Base-by-base conservation (phyloP, 2,888 invertebrate species). In the Torymus auratus region DNA sequence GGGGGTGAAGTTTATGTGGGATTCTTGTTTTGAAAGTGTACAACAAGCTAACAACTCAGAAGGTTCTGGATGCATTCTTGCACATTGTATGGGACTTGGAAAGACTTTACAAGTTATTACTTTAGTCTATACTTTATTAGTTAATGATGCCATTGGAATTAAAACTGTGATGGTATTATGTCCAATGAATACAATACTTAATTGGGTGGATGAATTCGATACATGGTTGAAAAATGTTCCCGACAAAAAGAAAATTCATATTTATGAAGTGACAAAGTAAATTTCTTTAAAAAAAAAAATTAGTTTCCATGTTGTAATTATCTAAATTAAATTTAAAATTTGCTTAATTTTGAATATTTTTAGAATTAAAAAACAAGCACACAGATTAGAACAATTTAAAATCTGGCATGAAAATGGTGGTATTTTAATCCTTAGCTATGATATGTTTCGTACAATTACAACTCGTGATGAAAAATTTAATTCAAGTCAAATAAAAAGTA, bases 41-140 rank as follows among this genome's bases (percentile, higher is more conserved):
- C 94, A 95, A 84, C 93, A 94, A 69, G 91, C 94, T 70, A 93
- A 94, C 88, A 93, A 92, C 81, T 93, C 93, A 67, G 91, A 91
- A 84, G 96, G 97, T 0, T 95, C 96, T 0, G 97, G 97, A 0
- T 96, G 96, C 88, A 97, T 98, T 85, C 92, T 98, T 73, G 98
- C 98, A 0, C 98, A 98, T 92, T 98, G 98, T 88, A 98, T 98
- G 98, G 98, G 98, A 82, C 93, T 98, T 12, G 97, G 97, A 7
- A 97, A 97, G 92, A 97, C 97, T 0, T 92, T 97, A 11, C 91
- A 96, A 95, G 95, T 97, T 84, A 95, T 98, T 41, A 93, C 96
- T 0, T 92, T 98, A 80, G 93, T 95, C 0, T 97, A 98, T 91
- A 97, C 98, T 0, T 90, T 98, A 84, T 91, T 98, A 81, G 92